Percentiles rank a stretch among this genome's conserved stretches.
Evolutionary conservation across 2,113 vertebrate species (phyloP).

Genomic region (Lophura nycthemera): DNA sequence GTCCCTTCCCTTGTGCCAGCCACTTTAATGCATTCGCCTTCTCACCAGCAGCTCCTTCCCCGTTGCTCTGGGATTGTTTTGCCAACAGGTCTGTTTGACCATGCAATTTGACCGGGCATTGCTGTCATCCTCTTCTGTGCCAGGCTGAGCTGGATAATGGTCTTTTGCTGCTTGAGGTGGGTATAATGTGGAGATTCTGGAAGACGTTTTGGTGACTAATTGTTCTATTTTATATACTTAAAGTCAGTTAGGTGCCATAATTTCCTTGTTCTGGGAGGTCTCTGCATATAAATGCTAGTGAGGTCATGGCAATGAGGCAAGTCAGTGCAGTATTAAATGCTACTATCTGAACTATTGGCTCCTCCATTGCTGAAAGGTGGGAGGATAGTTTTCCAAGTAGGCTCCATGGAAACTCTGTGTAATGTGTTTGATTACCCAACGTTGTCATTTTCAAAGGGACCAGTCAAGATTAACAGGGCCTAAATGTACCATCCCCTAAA

Average conservation of each 20-base stretch:
- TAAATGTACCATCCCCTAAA: slow-evolving; percentile 44
- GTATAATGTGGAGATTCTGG: background rate
- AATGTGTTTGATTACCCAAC: slow-evolving; percentile 41
- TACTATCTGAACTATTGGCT: background rate
- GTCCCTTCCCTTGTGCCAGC: background rate
- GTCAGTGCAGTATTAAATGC: slow-evolving; percentile 2
- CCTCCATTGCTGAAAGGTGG: background rate
- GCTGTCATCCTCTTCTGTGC: background rate
- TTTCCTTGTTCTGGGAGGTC: slow-evolving; percentile 30
- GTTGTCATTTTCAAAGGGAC: slow-evolving; percentile 31
- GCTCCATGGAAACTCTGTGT: slow-evolving; percentile 11
- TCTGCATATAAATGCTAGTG: slow-evolving; percentile 21
- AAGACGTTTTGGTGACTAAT: slow-evolving; percentile 18
- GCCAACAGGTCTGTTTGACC: rapidly evolving
- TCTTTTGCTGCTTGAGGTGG: background rate
- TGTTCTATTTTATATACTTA: slow-evolving; percentile 11
- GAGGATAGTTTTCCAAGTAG: background rate
- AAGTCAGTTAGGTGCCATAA: slow-evolving; percentile 28
- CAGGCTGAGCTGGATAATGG: background rate
- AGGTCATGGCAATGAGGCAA: slow-evolving; percentile 40
- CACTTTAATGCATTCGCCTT: background rate
- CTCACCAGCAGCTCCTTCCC: background rate
- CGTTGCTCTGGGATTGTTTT: background rate
- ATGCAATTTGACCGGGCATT: rapidly evolving
- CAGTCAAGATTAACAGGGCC: slow-evolving; percentile 38